These are phyloP conservation scores for Lithodes maja DNA, from an alignment of 2,888 invertebrate genomes.

Conservation along the genomic window DNA sequence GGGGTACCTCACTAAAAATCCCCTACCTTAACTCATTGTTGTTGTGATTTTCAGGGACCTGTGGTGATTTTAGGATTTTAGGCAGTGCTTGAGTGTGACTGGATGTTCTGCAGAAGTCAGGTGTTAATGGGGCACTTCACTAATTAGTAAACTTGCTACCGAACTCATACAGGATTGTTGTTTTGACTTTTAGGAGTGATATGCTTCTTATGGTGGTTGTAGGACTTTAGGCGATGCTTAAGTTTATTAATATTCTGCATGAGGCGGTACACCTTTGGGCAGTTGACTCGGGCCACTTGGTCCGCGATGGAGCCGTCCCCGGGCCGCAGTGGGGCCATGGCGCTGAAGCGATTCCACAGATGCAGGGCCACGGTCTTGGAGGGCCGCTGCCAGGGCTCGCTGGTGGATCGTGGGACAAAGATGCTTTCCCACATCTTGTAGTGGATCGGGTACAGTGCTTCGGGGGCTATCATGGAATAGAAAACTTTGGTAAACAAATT, in stretches of 20 bases:
- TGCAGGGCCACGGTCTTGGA: constrained; percentile 39
- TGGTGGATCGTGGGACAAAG: not conserved
- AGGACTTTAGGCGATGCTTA: not conserved
- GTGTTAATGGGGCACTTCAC: no score
- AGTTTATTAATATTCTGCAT: constrained; percentile 7
- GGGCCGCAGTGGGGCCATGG: constrained; percentile 16
- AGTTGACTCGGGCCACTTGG: constrained; percentile 21
- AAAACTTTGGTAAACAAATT: not conserved
- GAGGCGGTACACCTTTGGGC: constrained; percentile 31
- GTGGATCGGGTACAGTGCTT: constrained; percentile 49
- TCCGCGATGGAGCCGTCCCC: constrained; percentile 45
- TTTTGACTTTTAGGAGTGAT: not conserved
- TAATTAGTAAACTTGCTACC: no score
- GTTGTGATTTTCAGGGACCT: no score
- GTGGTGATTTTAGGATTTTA: no score
- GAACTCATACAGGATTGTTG: no score
- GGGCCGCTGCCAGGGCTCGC: constrained; percentile 18
- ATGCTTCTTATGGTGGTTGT: not conserved
- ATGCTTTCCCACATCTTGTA: constrained; percentile 43
- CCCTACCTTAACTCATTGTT: no score
- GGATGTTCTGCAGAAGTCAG: no score
- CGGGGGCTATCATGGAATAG: constrained; percentile 9
- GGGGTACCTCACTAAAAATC: no score
- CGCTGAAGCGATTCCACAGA: constrained; percentile 47
- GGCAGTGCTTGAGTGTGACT: no score